Base-by-base conservation (phyloP, 2,797 vertebrate genomes). In the Esox masquinongy region DNA sequence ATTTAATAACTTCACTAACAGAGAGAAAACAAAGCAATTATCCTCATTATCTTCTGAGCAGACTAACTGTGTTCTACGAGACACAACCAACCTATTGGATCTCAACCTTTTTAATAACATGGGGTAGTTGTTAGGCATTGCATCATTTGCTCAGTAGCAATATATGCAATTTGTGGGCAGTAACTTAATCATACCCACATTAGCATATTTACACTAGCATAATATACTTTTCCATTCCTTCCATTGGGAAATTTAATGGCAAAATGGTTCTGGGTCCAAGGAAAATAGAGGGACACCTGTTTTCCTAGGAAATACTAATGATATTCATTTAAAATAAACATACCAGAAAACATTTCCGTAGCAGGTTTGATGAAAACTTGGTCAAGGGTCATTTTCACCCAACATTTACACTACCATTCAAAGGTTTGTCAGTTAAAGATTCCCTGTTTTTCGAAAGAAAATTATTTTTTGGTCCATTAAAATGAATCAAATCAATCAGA, bases 141-240 rank as follows among this genome's bases (percentile, higher is more conserved):
- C 72, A 73, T 81, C 74, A 83, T 86, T 83, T 63, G 75, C 68
- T 81, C 67, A 67, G 19, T 78, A 24, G 70, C 68, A 49, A 76
- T 74, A 71, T 69, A 73, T 68, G 24, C 16, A 16, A 71, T 82
- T 79, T 76, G 31, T 79, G 72, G 12, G 39, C n/a, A 15, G 72
- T 59, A 73, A 81, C 75, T 78, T 24, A 36, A 67, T 67, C 64
- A 26, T 31, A 66, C 26, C 50, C 47, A 47, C 36, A 43, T 50
- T 36, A 7, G 22, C 43, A 47, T 26, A 16, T 0, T 72, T 63
- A 68, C 72, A 70, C 43, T 68, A 36, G 56, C 29, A n/a, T 56
- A 64, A 22, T 59, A 8, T 59, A 22, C n/a, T 59, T n/a, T 22
- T 59, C 19, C 53, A 22, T 59, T 59, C 19, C n/a, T 59, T 59